Conservation (phyloP, 2,113 vertebrate genomes). For the Megaleporinus macrocephalus region DNA sequence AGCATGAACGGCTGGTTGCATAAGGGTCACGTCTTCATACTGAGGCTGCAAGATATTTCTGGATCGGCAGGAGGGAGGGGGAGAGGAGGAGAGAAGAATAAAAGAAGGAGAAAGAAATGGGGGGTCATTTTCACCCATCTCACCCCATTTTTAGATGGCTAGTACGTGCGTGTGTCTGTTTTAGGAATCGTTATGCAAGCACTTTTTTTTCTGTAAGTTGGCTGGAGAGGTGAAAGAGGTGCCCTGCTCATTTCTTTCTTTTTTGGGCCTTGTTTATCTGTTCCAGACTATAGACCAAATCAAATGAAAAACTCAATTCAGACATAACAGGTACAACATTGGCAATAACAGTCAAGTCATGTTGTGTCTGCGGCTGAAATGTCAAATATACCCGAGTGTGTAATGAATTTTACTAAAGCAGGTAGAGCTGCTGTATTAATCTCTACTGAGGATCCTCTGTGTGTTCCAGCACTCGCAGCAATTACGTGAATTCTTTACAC, state of each 20-base stretch:
- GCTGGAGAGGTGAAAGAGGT: background rate
- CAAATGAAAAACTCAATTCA: background rate
- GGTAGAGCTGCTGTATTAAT: no score
- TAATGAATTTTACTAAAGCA: no score
- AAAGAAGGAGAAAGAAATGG: background rate
- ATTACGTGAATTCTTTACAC: no score
- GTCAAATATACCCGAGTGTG: no score
- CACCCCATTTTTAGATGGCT: background rate
- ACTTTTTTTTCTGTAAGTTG: background rate
- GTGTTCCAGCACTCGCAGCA: no score
- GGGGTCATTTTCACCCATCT: background rate
- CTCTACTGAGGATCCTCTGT: no score
- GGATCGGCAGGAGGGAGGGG: background rate
- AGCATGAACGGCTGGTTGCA: conserved; percentile 14
- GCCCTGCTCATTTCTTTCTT: background rate
- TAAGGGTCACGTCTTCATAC: conserved; percentile 16
- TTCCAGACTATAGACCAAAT: background rate
- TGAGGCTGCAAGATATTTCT: conserved; percentile 13
- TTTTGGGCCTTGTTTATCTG: background rate
- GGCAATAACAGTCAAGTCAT: no score
- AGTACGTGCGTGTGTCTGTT: conserved; percentile 28
- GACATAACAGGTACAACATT: background rate
- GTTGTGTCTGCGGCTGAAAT: no score
- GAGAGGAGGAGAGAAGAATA: background rate
- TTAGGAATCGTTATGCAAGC: conserved; percentile 31